Evolutionary conservation across 1,140 invertebrate species (phyloP).

Genomic region (Drosophila ficusphila): DNA sequence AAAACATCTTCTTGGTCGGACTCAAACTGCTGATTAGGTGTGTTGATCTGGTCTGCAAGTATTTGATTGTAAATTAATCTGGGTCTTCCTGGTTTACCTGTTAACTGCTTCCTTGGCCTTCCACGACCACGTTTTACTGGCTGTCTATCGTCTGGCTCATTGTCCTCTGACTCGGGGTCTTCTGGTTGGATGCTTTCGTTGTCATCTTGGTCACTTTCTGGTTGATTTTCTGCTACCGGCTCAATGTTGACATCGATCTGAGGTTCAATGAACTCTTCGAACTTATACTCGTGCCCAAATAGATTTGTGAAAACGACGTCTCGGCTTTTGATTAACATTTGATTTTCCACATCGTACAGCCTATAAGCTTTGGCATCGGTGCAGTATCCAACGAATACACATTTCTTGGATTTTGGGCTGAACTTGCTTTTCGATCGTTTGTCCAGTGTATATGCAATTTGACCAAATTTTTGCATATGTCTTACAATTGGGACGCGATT

Average conservation of each 20-base stretch:
- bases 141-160: not conserved
- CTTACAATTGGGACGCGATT: conserved; percentile 4
- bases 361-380: conserved; percentile 77
- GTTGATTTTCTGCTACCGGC: not conserved
- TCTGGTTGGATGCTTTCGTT: too few species aligned
- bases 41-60: conserved; percentile 1
- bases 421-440: conserved; percentile 22
- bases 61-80: conserved; percentile 9
- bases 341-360: not conserved
- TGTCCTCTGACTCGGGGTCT: too few species aligned
- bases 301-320: not conserved
- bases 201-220: not conserved
- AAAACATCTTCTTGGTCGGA: conserved; percentile 1
- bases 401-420: conserved; percentile 65
- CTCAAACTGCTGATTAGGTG: not conserved
- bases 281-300: conserved; percentile 4
- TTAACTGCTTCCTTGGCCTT: conserved; percentile 3
- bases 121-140: not conserved
- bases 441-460: conserved; percentile 7
- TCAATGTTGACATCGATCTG: not conserved
- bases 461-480: conserved; percentile 1
- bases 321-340: conserved; percentile 1
- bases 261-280: conserved; percentile 1
- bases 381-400: conserved; percentile 84
- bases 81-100: conserved; percentile 3